Base-by-base conservation (phyloP, 2,888 invertebrate species). In the Calephelis perditalis region DNA sequence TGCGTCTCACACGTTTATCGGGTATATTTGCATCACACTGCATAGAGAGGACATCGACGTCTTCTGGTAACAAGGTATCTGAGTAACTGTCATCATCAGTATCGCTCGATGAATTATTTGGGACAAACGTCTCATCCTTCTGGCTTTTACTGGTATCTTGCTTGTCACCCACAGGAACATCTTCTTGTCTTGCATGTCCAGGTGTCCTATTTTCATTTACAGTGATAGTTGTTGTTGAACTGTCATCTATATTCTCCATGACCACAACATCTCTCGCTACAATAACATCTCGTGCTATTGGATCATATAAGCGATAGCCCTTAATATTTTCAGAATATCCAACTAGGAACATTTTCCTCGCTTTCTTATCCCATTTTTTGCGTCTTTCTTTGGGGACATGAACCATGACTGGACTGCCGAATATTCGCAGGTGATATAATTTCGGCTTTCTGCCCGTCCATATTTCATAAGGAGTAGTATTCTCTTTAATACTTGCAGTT, bases 301-400 rank as follows among this genome's bases (percentile, higher is more conserved):
- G 67, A 62, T 72, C 56, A 59, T 68, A 72, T 1, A 73, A 9
- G 0, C 71, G 36, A 56, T 71, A 72, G 0, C 72, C 72, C 47
- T 73, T 73, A 0, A 63, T 44, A 64, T 69, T 65, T 0, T 72
- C 70, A 3, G 70, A 44, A 58, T 65, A 72, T 1, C 70, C 71
- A 56, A 71, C 66, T 11, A 70, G 61, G n/a, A 56, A 55, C 45
- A 57, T 35, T 58, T 67, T 61, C 15, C 47, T 26, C 0, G 69
- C 59, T 46, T 71, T 70, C n/a, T 63, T 70, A 44, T 71, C 69
- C 71, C 66, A 70, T 56, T 71, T 70, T 5, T 0, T 35, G 2
- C 67, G 15, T 47, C 65, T 68, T 57, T 66, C 63, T 60, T 69
- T 71, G 8, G 67, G 66, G 0, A 67, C 40, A 49, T 68, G 67